These are phyloP conservation scores for Psilanteris sp. DNA, from an alignment of 1,140 invertebrate genomes.

Conservation along the genomic window DNA sequence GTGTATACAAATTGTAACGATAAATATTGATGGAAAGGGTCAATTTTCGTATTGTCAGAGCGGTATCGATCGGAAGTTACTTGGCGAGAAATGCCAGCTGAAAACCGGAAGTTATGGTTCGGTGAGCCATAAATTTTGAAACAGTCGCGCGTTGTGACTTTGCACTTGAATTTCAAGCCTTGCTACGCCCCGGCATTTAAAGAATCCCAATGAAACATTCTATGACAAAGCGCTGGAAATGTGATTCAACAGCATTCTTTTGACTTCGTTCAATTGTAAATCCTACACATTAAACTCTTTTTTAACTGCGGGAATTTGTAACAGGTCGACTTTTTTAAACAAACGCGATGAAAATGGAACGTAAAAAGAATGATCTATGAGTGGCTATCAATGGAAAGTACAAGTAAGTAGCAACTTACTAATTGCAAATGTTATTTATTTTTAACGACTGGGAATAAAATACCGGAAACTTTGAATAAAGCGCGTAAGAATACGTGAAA, in stretches of 20 bases:
- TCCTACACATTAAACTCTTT: constrained; percentile 28
- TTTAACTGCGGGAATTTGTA: constrained; percentile 1
- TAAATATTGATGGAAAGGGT: constrained; percentile 56
- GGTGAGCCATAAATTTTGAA: constrained; percentile 55
- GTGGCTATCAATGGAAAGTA: too few species aligned
- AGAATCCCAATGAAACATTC: constrained; percentile 52
- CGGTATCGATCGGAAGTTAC: constrained; percentile 57
- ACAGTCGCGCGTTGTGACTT: constrained; percentile 50
- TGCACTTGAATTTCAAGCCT: constrained; percentile 63
- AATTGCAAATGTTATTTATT: too few species aligned
- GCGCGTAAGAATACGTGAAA: too few species aligned
- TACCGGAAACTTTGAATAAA: too few species aligned
- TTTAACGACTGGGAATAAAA: too few species aligned
- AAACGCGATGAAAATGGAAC: too few species aligned
- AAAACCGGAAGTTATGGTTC: constrained; percentile 60
- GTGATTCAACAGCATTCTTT: constrained; percentile 43
- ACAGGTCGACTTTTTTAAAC: constrained; percentile 2
- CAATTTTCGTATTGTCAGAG: constrained; percentile 60
- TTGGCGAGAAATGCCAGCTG: constrained; percentile 47
- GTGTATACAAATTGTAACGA: constrained; percentile 54
- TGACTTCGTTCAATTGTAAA: constrained; percentile 33
- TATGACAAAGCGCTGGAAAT: constrained; percentile 33
- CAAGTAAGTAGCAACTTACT: too few species aligned
- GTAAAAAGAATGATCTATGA: too few species aligned
- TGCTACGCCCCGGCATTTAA: constrained; percentile 59